Evolutionary conservation across 2,888 invertebrate species (phyloP), one percentile per base, ranked within the genome.

Genomic region (Biston stratarius): DNA sequence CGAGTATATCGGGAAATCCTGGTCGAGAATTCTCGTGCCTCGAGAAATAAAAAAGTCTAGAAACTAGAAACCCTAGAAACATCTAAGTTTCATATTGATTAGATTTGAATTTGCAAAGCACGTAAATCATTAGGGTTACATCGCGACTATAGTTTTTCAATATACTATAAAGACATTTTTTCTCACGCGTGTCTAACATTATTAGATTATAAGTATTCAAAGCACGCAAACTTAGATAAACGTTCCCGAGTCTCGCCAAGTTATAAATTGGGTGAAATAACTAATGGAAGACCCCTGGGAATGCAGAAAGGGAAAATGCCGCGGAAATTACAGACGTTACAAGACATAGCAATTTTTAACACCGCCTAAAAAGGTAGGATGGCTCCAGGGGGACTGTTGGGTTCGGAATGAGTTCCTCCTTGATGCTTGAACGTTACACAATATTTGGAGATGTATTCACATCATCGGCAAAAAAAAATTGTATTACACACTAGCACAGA

Each of bases 191-290:
- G 51, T 51, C 34, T 9, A 36, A 44, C 55, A 48, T n/a, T 42
- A 9, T 49, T 56, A 42, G 15, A 48, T 58, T n/a, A 0, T n/a
- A 53, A 11, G 34, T 48, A 67, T 67, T 67, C 67, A 40, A 38
- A 55, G 55, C 67, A 67, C 67, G 67, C 24, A 38, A 14, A n/a
- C 49, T 52, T 52, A 67, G 67, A 67, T 12, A 67, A 60, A 67
- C 63, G 67, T 55, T 59, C 45, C 34, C 33, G 49, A 59, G 38
- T 14, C 66, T 55, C 58, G 36, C 65, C 24, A 36, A 56, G 62
- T 67, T 63, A 63, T 63, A 67, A 67, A 67, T 63, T 59, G 67
- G 38, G 15, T 60, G 63, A 63, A 67, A 67, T 67, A 67, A 63
- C 59, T 67, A 67, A 67, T 60, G 60, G 63, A 45, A 55, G 44